A percentile compares a stretch with the other conserved stretches of the same genome.
These are phyloP conservation scores for Pseudochirops corinnae DNA, from an alignment of 2,797 vertebrate species.

Conservation along the genomic window DNA sequence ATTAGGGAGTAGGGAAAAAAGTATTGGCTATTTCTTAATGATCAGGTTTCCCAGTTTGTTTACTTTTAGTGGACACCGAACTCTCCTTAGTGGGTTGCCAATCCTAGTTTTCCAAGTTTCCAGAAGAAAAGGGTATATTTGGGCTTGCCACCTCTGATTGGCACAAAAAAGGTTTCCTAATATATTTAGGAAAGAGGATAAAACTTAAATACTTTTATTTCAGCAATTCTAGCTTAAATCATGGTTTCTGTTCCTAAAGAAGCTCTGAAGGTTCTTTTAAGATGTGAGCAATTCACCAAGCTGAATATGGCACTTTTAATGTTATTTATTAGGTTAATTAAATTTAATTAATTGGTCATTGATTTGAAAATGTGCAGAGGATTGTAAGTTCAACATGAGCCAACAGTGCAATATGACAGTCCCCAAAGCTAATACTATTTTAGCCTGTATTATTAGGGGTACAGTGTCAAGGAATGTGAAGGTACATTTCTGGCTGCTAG, in stretches of 20 bases:
- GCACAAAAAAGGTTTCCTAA: background rate
- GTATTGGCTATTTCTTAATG: background rate
- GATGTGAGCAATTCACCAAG: background rate
- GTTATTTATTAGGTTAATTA: background rate
- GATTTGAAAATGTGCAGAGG: background rate
- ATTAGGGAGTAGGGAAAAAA: conserved; percentile 27
- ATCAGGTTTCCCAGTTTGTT: background rate
- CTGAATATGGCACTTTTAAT: background rate
- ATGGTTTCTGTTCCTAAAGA: background rate
- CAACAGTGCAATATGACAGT: background rate
- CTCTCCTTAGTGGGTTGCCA: background rate
- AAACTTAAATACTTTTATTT: background rate
- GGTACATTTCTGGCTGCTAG: background rate
- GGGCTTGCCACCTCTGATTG: background rate
- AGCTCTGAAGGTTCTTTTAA: background rate
- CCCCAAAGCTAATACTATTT: background rate
- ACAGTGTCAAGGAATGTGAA: background rate
- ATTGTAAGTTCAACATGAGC: background rate
- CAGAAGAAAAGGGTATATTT: background rate
- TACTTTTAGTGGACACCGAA: background rate
- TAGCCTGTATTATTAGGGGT: background rate
- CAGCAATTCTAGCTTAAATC: background rate
- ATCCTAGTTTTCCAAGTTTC: background rate
- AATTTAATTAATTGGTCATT: background rate
- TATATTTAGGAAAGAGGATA: background rate